Percentiles rank a stretch among this genome's conserved stretches.
These are phyloP conservation scores for Drosophila nebulosa DNA, from an alignment of 1,140 invertebrate genomes.

Conservation along the genomic window DNA sequence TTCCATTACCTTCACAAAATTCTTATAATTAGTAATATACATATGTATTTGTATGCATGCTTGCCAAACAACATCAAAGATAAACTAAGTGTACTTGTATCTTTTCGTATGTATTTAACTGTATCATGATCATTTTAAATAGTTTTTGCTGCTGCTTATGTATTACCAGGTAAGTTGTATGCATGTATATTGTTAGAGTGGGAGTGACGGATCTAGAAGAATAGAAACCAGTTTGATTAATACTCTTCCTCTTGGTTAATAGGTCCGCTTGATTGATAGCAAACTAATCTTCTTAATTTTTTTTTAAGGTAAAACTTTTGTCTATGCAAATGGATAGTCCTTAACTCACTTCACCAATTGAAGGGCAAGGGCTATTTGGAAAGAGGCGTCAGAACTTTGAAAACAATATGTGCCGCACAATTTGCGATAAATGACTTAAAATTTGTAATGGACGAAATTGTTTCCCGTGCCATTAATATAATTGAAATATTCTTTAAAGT, in stretches of 20 bases:
- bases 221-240: neutral
- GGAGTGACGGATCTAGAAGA: neutral
- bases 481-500: neutral
- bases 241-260: neutral
- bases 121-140: slow-evolving; percentile 15
- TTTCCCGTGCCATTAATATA: neutral
- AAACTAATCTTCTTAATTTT: too few relatives aligned
- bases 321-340: neutral
- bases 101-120: slow-evolving; percentile 13
- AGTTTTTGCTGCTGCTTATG: neutral
- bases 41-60: slow-evolving; percentile 15
- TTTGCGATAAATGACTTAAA: neutral
- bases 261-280: neutral
- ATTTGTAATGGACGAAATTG: neutral
- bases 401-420: neutral
- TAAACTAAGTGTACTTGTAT: slow-evolving; percentile 35
- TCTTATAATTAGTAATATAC: slow-evolving; percentile 44
- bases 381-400: neutral
- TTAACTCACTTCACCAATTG: neutral
- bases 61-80: slow-evolving; percentile 57
- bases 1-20: slow-evolving; percentile 60
- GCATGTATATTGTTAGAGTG: neutral
- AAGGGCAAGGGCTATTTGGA: neutral
- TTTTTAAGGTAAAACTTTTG: neutral
- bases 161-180: slow-evolving; percentile 3